phyloP scores from a whole-genome alignment of 2,888 invertebrate genomes.

The Tolmerus cingulatus region DNA sequence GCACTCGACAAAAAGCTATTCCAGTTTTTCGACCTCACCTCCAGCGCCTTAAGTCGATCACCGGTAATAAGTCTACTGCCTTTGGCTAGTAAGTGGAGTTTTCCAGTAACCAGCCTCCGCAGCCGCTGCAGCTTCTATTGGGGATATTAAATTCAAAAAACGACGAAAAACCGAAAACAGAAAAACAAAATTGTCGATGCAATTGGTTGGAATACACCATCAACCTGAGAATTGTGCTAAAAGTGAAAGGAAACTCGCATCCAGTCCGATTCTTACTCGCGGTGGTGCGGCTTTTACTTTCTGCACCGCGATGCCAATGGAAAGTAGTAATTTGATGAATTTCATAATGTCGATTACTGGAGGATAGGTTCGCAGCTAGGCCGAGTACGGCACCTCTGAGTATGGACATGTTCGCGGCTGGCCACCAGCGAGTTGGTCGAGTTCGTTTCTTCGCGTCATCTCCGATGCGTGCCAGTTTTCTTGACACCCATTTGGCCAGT shows the following conservation, averaged over 20 bases:
- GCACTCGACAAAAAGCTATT: not conserved
- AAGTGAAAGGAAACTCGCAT: slow-evolving; percentile 26
- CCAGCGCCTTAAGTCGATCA: not conserved
- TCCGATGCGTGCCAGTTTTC: not conserved
- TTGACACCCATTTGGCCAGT: not conserved
- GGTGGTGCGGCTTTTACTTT: slow-evolving; percentile 7
- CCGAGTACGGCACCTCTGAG: not conserved
- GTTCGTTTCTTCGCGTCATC: slow-evolving; percentile 1
- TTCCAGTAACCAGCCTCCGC: not conserved
- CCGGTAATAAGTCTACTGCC: not conserved
- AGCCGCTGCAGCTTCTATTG: not conserved
- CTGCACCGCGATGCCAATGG: not conserved
- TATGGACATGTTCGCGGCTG: not conserved
- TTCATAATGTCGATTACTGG: slow-evolving; percentile 22
- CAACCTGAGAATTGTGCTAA: slow-evolving; percentile 39
- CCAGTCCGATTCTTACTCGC: slow-evolving; percentile 1
- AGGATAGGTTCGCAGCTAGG: not conserved
- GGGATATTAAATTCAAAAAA: not conserved
- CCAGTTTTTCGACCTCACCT: slow-evolving; percentile 29
- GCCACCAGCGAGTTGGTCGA: not conserved
- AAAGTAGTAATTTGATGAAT: slow-evolving; percentile 21
- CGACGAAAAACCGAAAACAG: not conserved
- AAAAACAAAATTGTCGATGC: not conserved
- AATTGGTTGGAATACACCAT: slow-evolving; percentile 4
- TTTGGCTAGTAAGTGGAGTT: not conserved